Base-by-base conservation (phyloP, 2,888 invertebrate species). In the Smittia sp. region DNA sequence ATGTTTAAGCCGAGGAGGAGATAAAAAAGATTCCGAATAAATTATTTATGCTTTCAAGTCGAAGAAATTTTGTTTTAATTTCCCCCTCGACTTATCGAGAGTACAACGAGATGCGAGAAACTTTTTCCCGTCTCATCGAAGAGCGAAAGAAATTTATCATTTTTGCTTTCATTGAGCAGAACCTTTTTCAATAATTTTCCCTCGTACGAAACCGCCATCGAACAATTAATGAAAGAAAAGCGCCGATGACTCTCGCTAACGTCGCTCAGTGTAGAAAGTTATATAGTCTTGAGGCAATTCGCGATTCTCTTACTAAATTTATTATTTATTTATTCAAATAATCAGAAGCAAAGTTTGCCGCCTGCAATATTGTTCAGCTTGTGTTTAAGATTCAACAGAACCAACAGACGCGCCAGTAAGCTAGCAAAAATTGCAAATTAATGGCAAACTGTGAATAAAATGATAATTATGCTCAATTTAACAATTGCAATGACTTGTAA, bases 301-400 rank as follows among this genome's bases (percentile, higher is more conserved):
- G 24, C 22, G 22, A 62, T 7, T 62, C 13, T 22, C 22, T 62
- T 22, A 62, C 20, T 62, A 62, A 20, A 62, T 62, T 62, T 62
- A 62, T 62, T 62, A 62, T 62, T 62, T 62, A 62, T 62, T 62
- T 62, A 62, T 62, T 62, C 58, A 20, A 54, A 54, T 54, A 54
- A 54, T 54, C 9, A 54, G 54, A 1, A 1, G 58, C 22, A 62
- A 62, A 18, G 11, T 46, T 46, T 15, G 2, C 3, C 46, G 15
- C n/a, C 46, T 46, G 15, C 46, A 46, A 46, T 46, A 46, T 46
- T 46, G 15, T 46, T 46, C n/a, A 46, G 11, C 22, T 58, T 20
- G 18, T 20, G 7, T 58, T 58, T 11, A 58, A 58, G 20, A 4
- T 7, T 58, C 22, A 9, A 2, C 58, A 18, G 58, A 13, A 52